Evolutionary conservation across 1,140 invertebrate species (phyloP), one percentile per base, ranked within the genome.

Genomic region (Papilio dardanus): DNA sequence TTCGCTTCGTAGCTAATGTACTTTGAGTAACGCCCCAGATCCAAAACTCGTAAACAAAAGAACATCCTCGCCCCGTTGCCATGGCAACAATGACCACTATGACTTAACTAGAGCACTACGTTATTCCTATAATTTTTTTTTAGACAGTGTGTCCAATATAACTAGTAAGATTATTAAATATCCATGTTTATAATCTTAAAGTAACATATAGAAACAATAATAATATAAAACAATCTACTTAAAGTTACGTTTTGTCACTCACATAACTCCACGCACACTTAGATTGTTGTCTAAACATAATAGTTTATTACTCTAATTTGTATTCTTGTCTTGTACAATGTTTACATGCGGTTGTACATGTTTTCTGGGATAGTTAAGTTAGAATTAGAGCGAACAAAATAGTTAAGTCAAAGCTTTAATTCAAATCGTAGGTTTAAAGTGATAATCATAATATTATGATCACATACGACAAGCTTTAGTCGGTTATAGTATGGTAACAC

Each of bases 331-430:
- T 21, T 10, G 50, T 24, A 21, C 50, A 10, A 24, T 24, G 19
- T 19, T 54, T 24, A 54, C 50, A 54, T 54, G 50, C 50, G n/a
- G 50, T 54, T 54, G 50, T 54, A 54, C 50, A 54, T 24, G 50
- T 54, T 54, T 54, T 54, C 21, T 10, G 50, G 24, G 46, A 54
- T 54, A 54, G 50, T 54, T 54, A 24, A 6, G 16, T 46, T 46
- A 46, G 42, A 46, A 24, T 54, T 54, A 21, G 21, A 10, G n/a
- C 50, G 19, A 54, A 24, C 50, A 19, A 6, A 46, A 7, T 10
- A 24, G n/a, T 14, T 54, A 2, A 54, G 7, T 42, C 40, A n/a
- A n/a, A n/a, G 40, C 0, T 42, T 42, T 42, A 42, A 16, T 42
- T 16, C 12, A 4, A 42, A 16, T 16, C 12, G 1, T n/a, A n/a